A percentile compares a stretch with the other conserved stretches of the same genome.
These are phyloP conservation scores for Pedionomus torquatus DNA, from an alignment of 2,113 vertebrate genomes.

Conservation along the genomic window DNA sequence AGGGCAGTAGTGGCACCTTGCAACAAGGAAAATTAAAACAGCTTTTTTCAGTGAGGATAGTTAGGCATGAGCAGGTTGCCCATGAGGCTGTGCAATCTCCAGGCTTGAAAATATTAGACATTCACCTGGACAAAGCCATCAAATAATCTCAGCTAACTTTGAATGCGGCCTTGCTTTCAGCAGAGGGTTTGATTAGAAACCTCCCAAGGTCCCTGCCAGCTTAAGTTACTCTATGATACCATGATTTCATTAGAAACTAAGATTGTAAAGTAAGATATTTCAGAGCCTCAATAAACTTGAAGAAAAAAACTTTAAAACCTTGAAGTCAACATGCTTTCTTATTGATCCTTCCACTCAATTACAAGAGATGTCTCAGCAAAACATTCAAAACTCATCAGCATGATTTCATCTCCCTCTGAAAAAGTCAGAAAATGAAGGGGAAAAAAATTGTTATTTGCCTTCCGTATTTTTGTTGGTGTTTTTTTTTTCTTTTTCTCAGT, in stretches of 20 bases:
- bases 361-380: neutral
- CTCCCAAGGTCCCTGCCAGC: neutral
- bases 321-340: accelerated
- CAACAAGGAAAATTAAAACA: neutral
- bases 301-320: neutral
- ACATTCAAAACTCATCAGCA: neutral
- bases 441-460: neutral
- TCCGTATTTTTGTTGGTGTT: neutral
- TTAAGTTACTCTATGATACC: neutral
- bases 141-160: neutral
- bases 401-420: neutral
- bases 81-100: neutral
- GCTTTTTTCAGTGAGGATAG: neutral
- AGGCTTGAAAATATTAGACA: neutral
- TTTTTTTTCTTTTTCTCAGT: neutral
- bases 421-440: neutral
- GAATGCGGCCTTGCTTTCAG: neutral
- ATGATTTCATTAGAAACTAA: neutral
- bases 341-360: neutral
- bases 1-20: accelerated
- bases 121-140: neutral
- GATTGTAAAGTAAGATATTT: neutral
- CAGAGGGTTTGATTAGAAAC: accelerated
- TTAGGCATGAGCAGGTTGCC: neutral
- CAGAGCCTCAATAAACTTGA: neutral